Evolutionary conservation across 92 coral and sea anemone species (phyloP), one percentile per base, ranked within the genome.

Genomic region (Nematostella vectensis): DNA sequence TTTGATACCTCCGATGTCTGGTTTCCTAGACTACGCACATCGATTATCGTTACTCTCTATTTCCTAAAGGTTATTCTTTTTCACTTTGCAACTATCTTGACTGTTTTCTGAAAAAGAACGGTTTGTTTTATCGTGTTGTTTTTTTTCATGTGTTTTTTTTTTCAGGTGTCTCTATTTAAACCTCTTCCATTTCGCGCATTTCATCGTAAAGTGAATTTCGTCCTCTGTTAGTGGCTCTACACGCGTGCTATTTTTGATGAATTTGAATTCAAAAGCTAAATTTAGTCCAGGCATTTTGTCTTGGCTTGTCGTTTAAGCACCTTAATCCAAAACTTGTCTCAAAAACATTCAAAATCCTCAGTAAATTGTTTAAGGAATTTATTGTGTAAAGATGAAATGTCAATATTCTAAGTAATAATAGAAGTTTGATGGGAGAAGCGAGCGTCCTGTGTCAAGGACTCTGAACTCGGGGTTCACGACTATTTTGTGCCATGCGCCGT

Each of bases 301-400:
- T n/a, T n/a, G n/a, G n/a, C n/a, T n/a, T n/a, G n/a, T n/a, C n/a
- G n/a, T n/a, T n/a, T n/a, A n/a, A n/a, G n/a, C n/a, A n/a, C 54
- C 42, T 42, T 31, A 36, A 25, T 30, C 58, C 72, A 31, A 66
- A 19, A 38, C 36, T 40, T 33, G 71, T 62, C 71, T 47, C n/a
- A 27, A 55, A 67, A 38, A 71, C 57, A 61, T 79, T 67, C 79
- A 61, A 31, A 62, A 55, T 49, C 59, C 25, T 26, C 64, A 54
- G 59, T 62, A 58, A 69, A 69, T 80, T 61, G 48, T 38, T 54
- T 6, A 31, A 49, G 88, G 88, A 63, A 75, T 80, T 74, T 74
- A 31, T 44, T 47, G 31, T 31, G 40, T 33, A 54, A 27, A 52
- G 59, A 60, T 45, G 44, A 30, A 47, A 69, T 55, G 72, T 80